Base-by-base conservation (phyloP, 2,888 invertebrate species). In the Magallana nippona region DNA sequence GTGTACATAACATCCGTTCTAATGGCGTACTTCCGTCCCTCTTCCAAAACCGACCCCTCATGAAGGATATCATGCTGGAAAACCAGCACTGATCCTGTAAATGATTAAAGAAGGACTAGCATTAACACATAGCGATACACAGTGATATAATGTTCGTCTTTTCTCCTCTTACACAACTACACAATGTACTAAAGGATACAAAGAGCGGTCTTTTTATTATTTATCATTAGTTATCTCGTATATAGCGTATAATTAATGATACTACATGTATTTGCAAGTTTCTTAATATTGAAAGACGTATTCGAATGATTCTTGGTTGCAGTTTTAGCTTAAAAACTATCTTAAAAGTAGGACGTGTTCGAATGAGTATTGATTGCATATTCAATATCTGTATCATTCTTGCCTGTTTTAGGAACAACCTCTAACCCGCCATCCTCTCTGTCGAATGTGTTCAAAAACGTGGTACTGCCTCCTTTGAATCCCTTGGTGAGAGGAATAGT, bases 11-110 rank as follows among this genome's bases (percentile, higher is more conserved):
- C 89, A 82, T 93, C 93, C 1, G 92, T 92, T 22, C 93, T 82
- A 57, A 92, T 85, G 0, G 91, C 78, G 82, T 92, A 93, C 83
- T 93, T 92, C 22, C 89, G 85, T 15, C 92, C 93, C 55, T 89
- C 85, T 17, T 86, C 83, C 63, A 93, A 85, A 63, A 79, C 22
- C 0, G 91, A 91, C 1, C 93, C 93, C 84, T 93, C 93, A 80
- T 93, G 93, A 27, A 89, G 80, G 44, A 93, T 88, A 77, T 90
- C 86, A 80, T 93, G 93, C 85, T 92, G 88, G 83, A 92, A 93
- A 8, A 93, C 86, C n/a, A 93, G 84, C 2, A 91, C 89, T 78
- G 90, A 89, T 11, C 93, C 93, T 92, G 84, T 19, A 71, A 71
- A 71, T 22, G 15, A 71, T 57, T 22, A 79, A 22, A 79, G 5